phyloP scores from a whole-genome alignment of 2,113 vertebrate genomes.

The Tragelaphus imberbis region DNA sequence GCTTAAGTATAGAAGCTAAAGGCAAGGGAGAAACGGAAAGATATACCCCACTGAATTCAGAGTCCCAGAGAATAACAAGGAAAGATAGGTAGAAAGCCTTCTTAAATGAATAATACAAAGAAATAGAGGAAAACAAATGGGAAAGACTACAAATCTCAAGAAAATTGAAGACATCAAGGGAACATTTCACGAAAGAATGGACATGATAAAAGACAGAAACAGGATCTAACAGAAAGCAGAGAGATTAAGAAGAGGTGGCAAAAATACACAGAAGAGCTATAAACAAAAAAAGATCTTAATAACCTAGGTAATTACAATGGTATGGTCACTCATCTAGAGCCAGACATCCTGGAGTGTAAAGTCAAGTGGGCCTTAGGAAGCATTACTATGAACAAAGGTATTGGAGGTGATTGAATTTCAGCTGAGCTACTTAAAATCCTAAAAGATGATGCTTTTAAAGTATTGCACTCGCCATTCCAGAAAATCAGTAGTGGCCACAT shows the following conservation, averaged over 20 bases:
- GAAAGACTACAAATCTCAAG: background rate
- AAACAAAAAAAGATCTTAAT: background rate
- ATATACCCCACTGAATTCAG: background rate
- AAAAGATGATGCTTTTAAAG: background rate
- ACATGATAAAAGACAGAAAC: background rate
- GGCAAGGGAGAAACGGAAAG: background rate
- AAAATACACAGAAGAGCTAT: background rate
- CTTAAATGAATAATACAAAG: background rate
- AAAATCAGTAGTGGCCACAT: background rate
- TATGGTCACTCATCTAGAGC: background rate
- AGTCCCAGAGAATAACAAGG: background rate
- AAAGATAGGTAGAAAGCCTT: background rate
- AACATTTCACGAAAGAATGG: background rate
- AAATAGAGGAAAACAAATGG: background rate
- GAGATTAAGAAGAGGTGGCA: background rate
- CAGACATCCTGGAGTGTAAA: background rate
- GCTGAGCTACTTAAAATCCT: background rate
- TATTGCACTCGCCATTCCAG: background rate
- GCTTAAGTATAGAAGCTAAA: background rate
- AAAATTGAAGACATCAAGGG: background rate
- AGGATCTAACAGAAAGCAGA: background rate
- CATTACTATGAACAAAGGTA: background rate
- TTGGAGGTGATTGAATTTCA: background rate
- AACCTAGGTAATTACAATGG: background rate
- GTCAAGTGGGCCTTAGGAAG: background rate